A percentile compares a stretch with the other conserved stretches of the same genome.
These are phyloP conservation scores for Hippocampus mohnikei DNA, from an alignment of 2,113 vertebrate genomes.

Conservation along the genomic window DNA sequence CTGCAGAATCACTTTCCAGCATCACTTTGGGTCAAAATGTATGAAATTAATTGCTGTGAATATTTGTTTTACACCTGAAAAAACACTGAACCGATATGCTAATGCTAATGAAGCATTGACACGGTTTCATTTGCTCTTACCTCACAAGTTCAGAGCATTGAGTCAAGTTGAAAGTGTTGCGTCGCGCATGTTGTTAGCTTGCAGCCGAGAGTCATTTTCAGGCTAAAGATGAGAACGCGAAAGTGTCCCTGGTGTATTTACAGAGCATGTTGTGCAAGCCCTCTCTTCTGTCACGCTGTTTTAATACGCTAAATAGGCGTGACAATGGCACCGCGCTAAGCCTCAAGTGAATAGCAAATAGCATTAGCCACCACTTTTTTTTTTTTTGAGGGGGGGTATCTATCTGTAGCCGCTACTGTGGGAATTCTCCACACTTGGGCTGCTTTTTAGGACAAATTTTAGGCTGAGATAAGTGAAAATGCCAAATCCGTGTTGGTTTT, in stretches of 20 bases:
- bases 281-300: constrained; percentile 50
- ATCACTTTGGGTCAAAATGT: background rate
- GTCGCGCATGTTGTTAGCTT: background rate
- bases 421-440: constrained; percentile 56
- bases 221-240: background rate
- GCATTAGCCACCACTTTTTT: constrained; percentile 60
- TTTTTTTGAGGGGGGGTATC: constrained; percentile 40
- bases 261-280: constrained; percentile 46
- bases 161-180: background rate
- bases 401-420: constrained; percentile 57
- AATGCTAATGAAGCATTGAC: background rate
- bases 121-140: background rate
- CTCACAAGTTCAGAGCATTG: background rate
- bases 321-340: constrained; percentile 71
- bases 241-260: background rate
- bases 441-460: constrained; percentile 50
- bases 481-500: constrained; percentile 65
- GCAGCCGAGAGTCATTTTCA: background rate
- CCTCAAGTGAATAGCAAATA: constrained; percentile 62
- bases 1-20: background rate
- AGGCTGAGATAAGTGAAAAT: constrained; percentile 63
- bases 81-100: background rate
- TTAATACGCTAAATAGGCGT: constrained; percentile 69
- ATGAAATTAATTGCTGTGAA: background rate
- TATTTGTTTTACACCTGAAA: background rate